phyloP scores from a whole-genome alignment of 1,140 invertebrate genomes.

The Bombus cullumanus region DNA sequence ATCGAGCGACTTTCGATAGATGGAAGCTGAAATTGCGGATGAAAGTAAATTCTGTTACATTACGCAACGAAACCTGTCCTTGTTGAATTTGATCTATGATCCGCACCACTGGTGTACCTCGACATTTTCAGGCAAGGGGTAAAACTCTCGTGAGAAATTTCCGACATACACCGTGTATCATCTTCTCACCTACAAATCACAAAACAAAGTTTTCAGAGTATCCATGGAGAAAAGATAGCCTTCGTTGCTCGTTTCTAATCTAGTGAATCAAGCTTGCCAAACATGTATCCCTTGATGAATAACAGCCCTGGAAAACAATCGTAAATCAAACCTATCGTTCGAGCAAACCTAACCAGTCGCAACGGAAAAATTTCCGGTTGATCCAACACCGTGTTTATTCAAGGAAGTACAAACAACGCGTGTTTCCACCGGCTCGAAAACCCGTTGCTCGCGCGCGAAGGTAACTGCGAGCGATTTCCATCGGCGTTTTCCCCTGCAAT shows the following conservation, averaged over 20 bases:
- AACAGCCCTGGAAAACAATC: not conserved
- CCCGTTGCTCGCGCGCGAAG: not conserved
- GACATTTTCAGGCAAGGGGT: no score
- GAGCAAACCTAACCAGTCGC: not conserved
- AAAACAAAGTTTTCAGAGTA: not conserved
- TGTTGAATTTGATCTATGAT: no score
- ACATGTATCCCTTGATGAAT: not conserved
- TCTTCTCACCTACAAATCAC: not conserved
- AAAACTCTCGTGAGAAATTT: not conserved
- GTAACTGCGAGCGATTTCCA: constrained; percentile 48
- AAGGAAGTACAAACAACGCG: constrained; percentile 11
- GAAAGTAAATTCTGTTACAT: no score
- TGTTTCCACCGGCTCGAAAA: not conserved
- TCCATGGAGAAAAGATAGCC: not conserved
- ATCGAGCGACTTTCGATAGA: no score
- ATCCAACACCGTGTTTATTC: constrained; percentile 3
- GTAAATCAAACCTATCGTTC: constrained; percentile 19
- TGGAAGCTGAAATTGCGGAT: no score
- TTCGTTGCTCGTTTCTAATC: not conserved
- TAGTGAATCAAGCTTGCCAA: not conserved
- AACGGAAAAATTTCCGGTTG: not conserved
- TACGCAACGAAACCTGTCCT: no score
- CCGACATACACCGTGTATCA: not conserved
- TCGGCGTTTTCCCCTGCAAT: constrained; percentile 60
- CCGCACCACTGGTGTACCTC: no score